Base-by-base conservation (phyloP, 1,140 invertebrate species). In the Metopolophium dirhodum region DNA sequence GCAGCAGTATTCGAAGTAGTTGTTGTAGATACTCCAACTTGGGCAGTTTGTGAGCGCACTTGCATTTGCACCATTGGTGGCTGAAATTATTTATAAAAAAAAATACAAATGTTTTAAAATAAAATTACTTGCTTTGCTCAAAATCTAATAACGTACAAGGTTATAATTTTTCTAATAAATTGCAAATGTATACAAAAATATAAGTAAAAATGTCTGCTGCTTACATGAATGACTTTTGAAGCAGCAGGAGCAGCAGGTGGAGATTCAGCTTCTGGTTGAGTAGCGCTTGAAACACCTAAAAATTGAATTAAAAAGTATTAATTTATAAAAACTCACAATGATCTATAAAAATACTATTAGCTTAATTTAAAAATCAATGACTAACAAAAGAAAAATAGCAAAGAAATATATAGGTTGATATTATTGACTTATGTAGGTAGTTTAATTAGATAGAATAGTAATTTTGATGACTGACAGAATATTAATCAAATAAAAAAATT, bases 1-100 rank as follows among this genome's bases (percentile, higher is more conserved):
- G 89, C 26, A 77, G 61, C 37, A 94, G 77, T 94, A 77, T n/a
- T 77, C 57, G 94, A 94, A 68, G 93, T 94, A 93, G 95, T 87
- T 35, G 95, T 87, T 35, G 95, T 91, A n/a, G 90, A 83, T 14
- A 54, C 49, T 49, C 77, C 89, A 7, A 68, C 85, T 94, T 90
- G 89, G 37, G 93, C 90, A n/a, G 85, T 90, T 77, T 61, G 86
- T 18, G 86, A 83, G 37, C 86, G 93, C 41, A 93, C 93, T 93
- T 87, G 93, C 88, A 90, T 93, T 61, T 90, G 86, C 14, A 89
- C 86, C 57, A 89, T 90, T 3, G 93, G 86, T 90, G 86, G 45
- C 88, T 88, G n/a, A 47, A 93, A 93, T 57, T 30, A 54, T 47
- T 87, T 7, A 49, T 41, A 37, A 93, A 85, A 88, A 57, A 23